Evolutionary conservation across 2,888 invertebrate genomes (phyloP), one percentile per base, ranked within the genome.

Genomic region (Pilophorus perplexus): DNA sequence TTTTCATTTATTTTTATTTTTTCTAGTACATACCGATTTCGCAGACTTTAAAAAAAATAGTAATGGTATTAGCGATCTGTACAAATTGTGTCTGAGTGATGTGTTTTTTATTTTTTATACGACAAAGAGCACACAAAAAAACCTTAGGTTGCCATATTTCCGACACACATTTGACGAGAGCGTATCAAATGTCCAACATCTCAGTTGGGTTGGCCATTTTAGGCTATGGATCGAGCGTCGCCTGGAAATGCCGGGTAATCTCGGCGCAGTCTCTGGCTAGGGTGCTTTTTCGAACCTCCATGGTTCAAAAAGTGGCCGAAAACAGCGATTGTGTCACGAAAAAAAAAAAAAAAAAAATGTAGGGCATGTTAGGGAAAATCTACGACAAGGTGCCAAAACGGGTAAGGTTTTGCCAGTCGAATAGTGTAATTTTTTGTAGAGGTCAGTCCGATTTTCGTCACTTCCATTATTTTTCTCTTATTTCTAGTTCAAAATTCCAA

Each of bases 141-240:
- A n/a, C n/a, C n/a, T n/a, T n/a, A n/a, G n/a, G n/a, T n/a, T n/a
- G n/a, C n/a, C n/a, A n/a, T n/a, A n/a, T n/a, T n/a, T n/a, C n/a
- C n/a, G n/a, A n/a, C n/a, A n/a, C n/a, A n/a, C n/a, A n/a, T n/a
- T n/a, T n/a, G n/a, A n/a, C n/a, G n/a, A n/a, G n/a, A n/a, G n/a
- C n/a, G n/a, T n/a, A n/a, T n/a, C n/a, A n/a, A n/a, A n/a, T n/a
- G n/a, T 28, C 62, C 62, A 44, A 46, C 60, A 62, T 62, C 62
- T 62, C 62, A 62, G 62, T 62, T 62, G 62, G 62, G 62, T 62
- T 22, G 28, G 62, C 62, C 62, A 62, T 62, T 62, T 62, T 62
- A 62, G 62, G 62, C 62, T 62, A 44, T 62, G 48, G 62, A 62
- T 62, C 62, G 62, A 62, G 62, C 62, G 60, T 18, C 27, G 18